Conservation (phyloP, 2,113 vertebrate genomes). For the Benitochromis conjunctus region DNA sequence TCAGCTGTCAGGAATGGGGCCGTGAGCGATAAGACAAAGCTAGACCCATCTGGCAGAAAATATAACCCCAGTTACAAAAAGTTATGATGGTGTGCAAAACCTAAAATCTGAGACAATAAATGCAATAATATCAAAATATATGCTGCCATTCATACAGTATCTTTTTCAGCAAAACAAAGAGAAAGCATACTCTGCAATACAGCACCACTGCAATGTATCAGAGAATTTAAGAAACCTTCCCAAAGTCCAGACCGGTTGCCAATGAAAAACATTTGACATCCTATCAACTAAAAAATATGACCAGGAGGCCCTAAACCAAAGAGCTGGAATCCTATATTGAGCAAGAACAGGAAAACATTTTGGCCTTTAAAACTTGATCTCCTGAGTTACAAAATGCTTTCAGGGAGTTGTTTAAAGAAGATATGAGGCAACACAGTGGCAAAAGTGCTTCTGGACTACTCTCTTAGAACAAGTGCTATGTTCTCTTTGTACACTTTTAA, state of each 20-base stretch:
- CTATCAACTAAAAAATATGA: background rate
- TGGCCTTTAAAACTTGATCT: background rate
- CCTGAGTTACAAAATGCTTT: background rate
- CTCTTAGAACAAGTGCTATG: background rate
- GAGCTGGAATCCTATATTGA: background rate
- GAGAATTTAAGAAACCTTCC: background rate
- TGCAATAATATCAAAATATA: background rate
- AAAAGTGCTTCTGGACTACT: background rate
- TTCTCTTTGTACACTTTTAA: background rate
- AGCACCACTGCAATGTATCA: accelerated
- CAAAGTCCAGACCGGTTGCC: background rate
- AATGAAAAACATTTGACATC: background rate
- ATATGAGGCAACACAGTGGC: background rate
- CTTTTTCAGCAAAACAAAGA: background rate
- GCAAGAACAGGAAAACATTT: background rate
- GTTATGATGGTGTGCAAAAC: background rate
- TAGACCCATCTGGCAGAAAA: slow-evolving; percentile 60
- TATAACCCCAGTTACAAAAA: background rate
- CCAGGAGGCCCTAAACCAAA: background rate
- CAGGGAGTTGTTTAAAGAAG: background rate
- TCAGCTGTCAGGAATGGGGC: slow-evolving; percentile 71
- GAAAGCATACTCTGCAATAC: background rate
- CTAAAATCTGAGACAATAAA: background rate
- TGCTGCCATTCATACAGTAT: background rate
- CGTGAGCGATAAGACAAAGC: slow-evolving; percentile 60